Evolutionary conservation across 2,113 vertebrate species (phyloP).

Genomic region (Cavia aperea): DNA sequence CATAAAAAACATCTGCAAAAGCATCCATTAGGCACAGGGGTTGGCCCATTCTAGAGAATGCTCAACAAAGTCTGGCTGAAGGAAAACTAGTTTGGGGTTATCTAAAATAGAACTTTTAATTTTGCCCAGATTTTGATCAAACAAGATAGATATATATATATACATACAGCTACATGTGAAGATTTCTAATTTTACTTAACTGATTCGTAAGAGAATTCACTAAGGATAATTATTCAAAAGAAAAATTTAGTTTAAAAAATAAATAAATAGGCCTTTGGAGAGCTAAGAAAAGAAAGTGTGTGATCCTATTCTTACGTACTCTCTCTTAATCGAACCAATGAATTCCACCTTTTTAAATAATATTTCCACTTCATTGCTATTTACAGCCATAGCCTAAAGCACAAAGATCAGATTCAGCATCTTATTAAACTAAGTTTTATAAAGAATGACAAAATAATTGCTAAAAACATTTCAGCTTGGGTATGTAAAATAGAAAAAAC

Average conservation of each 20-base stretch:
- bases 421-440: conserved; percentile 61
- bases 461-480: conserved; percentile 67
- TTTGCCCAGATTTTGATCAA: not conserved
- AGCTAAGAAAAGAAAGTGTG: not conserved
- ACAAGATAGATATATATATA: not conserved
- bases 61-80: not conserved
- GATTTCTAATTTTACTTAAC: conserved; percentile 12
- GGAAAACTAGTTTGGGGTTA: not conserved
- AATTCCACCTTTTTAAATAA: conserved; percentile 51
- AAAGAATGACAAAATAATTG: conserved; percentile 68
- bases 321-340: conserved; percentile 42
- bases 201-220: not conserved
- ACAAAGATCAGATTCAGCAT: conserved; percentile 48
- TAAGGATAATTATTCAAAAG: not conserved
- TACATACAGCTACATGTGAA: not conserved
- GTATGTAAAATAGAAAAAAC: conserved; percentile 65
- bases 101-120: not conserved
- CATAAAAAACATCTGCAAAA: not conserved
- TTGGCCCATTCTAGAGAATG: not conserved
- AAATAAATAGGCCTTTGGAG: not conserved
- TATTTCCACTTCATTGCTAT: conserved; percentile 44
- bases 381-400: conserved; percentile 58
- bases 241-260: not conserved
- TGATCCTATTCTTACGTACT: not conserved
- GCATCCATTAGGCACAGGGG: not conserved